These are phyloP conservation scores for Lonchura striata DNA, from an alignment of 2,113 vertebrate species.

Conservation along the genomic window DNA sequence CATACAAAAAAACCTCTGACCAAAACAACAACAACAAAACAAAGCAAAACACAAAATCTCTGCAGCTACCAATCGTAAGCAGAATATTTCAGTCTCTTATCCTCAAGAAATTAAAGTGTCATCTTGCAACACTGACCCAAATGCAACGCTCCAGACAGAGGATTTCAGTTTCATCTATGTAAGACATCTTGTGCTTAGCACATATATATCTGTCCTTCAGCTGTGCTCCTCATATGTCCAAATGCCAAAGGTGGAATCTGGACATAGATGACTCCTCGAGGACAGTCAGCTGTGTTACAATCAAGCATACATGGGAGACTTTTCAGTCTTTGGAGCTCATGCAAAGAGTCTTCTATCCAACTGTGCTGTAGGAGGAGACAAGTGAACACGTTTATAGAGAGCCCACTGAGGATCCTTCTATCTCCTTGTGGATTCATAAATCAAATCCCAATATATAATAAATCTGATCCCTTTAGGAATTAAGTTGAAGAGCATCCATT, in stretches of 20 bases:
- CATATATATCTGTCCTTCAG: neutral
- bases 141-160: neutral
- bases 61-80: neutral
- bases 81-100: neutral
- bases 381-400: neutral
- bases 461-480: neutral
- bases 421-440: neutral
- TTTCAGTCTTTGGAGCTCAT: neutral
- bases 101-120: neutral
- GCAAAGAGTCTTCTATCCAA: neutral
- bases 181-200: neutral
- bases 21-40: neutral
- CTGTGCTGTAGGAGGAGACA: neutral
- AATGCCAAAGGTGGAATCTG: neutral
- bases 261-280: neutral
- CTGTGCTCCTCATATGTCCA: neutral
- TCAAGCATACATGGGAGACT: neutral
- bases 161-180: neutral
- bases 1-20: fast-evolving
- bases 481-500: neutral
- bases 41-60: neutral
- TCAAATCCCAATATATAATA: neutral
- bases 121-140: neutral
- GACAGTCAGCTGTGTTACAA: neutral
- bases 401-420: neutral